Percentiles rank a stretch among this genome's conserved stretches.
These are phyloP conservation scores for Chlorops oryzae DNA, from an alignment of 1,140 invertebrate genomes.

Conservation along the genomic window DNA sequence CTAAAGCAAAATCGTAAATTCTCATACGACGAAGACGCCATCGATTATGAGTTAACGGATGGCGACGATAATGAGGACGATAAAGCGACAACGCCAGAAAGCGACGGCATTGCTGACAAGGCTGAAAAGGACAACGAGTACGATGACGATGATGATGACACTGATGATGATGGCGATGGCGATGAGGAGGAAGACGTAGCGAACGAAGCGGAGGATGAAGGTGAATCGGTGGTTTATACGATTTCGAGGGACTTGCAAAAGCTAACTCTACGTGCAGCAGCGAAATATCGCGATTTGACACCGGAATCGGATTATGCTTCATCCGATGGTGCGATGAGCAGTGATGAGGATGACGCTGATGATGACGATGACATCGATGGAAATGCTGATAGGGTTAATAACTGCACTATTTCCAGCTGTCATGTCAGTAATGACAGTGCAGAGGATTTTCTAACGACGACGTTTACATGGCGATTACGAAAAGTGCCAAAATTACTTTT, in stretches of 20 bases:
- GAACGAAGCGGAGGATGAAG: neutral
- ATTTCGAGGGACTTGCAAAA: slow-evolving; percentile 12
- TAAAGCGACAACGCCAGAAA: no score
- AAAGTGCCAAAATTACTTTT: slow-evolving; percentile 39
- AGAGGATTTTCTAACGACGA: slow-evolving; percentile 38
- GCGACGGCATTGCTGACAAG: slow-evolving; percentile 5
- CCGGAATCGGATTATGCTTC: slow-evolving; percentile 47
- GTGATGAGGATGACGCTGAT: slow-evolving; percentile 6
- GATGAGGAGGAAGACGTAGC: neutral
- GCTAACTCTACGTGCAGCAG: slow-evolving; percentile 34
- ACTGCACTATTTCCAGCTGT: neutral
- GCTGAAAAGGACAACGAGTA: neutral
- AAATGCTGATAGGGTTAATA: neutral
- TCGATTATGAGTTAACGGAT: slow-evolving; percentile 33
- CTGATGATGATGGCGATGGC: neutral
- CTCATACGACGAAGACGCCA: slow-evolving; percentile 42
- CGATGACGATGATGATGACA: slow-evolving; percentile 7
- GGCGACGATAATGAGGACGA: neutral
- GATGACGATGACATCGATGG: slow-evolving; percentile 1
- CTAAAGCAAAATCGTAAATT: slow-evolving; percentile 20
- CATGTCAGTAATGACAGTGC: slow-evolving; percentile 15
- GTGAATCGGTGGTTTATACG: neutral
- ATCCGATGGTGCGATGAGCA: slow-evolving; percentile 23
- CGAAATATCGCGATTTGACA: slow-evolving; percentile 38
- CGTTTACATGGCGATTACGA: slow-evolving; percentile 40